These are phyloP conservation scores for Tetrao urogallus DNA, from an alignment of 2,113 vertebrate genomes.

Conservation along the genomic window DNA sequence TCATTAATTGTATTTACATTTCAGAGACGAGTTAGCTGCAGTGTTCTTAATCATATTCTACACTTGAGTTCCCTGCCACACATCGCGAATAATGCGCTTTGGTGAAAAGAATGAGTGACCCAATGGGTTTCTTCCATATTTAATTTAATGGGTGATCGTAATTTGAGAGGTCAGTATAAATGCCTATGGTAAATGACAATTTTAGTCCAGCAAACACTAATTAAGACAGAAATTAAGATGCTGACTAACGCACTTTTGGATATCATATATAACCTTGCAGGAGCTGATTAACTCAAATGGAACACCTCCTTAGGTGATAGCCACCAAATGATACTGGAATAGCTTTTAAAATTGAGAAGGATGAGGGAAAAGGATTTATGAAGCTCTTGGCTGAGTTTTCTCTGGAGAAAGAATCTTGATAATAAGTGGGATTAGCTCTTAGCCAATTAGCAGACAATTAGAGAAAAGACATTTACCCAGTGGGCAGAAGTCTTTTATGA, in stretches of 20 bases:
- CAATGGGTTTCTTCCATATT: conserved; percentile 19
- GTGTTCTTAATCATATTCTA: conserved; percentile 17
- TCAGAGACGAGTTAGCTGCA: conserved; percentile 36
- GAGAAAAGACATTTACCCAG: conserved; percentile 35
- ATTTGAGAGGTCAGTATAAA: conserved; percentile 52
- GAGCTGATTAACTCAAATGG: conserved; percentile 34
- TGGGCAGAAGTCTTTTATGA: conserved; percentile 10
- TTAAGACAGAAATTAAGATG: conserved; percentile 42
- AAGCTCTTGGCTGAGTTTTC: conserved; percentile 31
- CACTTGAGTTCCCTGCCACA: not conserved
- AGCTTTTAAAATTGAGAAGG: conserved; percentile 48
- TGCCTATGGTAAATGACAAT: conserved; percentile 23
- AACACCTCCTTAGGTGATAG: conserved; percentile 44
- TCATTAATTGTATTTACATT: conserved; percentile 69
- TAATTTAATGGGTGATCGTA: conserved; percentile 37
- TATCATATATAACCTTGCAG: conserved; percentile 55
- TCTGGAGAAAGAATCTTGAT: conserved; percentile 27
- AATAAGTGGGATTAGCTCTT: conserved; percentile 53
- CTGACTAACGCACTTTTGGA: conserved; percentile 31
- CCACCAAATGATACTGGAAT: conserved; percentile 33
- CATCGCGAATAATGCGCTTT: conserved; percentile 48
- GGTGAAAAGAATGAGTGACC: not conserved
- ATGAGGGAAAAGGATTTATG: conserved; percentile 6
- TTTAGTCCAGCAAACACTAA: conserved; percentile 48
- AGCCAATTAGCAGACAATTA: conserved; percentile 62